These are phyloP conservation scores for Podiceps cristatus DNA, from an alignment of 2,113 vertebrate species.

Conservation along the genomic window DNA sequence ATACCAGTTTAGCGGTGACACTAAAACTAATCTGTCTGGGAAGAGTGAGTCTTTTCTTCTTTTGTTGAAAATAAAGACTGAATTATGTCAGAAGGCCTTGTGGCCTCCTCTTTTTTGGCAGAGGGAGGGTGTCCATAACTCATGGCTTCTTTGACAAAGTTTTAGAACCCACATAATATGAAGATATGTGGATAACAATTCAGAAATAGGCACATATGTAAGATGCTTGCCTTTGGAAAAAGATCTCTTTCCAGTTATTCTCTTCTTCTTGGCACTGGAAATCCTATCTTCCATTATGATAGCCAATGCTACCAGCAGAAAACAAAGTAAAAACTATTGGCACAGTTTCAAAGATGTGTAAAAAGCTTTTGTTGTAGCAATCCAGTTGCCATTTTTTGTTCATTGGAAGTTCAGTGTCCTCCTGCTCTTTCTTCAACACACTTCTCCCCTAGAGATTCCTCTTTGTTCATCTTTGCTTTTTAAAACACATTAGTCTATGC, in stretches of 20 bases:
- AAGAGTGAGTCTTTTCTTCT: neutral
- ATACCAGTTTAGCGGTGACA: neutral
- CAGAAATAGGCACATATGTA: conserved; percentile 20
- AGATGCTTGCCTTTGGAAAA: conserved; percentile 27
- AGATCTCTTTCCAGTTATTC: conserved; percentile 2
- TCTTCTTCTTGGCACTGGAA: conserved; percentile 47
- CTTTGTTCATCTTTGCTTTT: conserved; percentile 45
- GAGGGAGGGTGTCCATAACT: neutral
- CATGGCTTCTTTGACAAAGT: neutral
- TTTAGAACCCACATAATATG: neutral
- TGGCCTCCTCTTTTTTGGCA: neutral
- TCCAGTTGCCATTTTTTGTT: conserved; percentile 15
- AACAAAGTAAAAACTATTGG: conserved; percentile 4
- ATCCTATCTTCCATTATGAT: conserved; percentile 3
- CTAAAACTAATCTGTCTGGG: neutral
- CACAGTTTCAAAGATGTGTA: conserved; percentile 19
- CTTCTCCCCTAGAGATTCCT: conserved; percentile 6
- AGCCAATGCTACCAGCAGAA: neutral
- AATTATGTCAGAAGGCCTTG: neutral
- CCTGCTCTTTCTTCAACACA: neutral
- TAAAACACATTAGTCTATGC: neutral
- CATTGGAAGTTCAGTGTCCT: conserved; percentile 1
- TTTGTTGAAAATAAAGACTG: neutral
- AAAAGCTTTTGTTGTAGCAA: conserved; percentile 2
- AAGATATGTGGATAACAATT: neutral